A percentile compares a stretch with the other conserved stretches of the same genome.
Conservation (phyloP, 2,113 vertebrate genomes). For the Apodemus sylvaticus region DNA sequence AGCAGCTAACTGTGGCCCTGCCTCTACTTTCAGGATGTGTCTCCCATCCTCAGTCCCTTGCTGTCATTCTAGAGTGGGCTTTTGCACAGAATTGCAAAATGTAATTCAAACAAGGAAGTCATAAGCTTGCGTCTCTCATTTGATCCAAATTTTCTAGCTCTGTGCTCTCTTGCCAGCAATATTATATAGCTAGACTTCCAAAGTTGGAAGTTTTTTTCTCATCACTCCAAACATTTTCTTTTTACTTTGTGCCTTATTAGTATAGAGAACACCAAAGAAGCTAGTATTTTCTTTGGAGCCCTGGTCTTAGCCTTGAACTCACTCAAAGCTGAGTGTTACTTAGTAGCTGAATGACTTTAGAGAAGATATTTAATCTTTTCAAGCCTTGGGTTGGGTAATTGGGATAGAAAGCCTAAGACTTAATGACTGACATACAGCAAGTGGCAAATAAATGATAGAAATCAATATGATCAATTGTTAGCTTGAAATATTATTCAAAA, state of each 20-base stretch:
- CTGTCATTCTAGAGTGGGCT: background rate
- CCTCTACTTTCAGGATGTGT: background rate
- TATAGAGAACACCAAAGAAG: background rate
- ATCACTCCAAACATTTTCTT: background rate
- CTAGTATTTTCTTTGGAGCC: background rate
- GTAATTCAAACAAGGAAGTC: background rate
- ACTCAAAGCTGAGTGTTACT: background rate
- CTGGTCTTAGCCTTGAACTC: background rate
- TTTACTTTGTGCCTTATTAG: background rate
- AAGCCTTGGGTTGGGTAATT: constrained; percentile 3
- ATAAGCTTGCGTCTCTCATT: background rate
- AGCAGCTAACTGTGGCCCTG: background rate
- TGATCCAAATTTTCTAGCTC: background rate
- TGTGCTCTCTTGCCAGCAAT: background rate
- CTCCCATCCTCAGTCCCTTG: background rate
- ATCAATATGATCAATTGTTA: background rate
- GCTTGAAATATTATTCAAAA: constrained; percentile 28
- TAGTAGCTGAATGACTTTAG: background rate
- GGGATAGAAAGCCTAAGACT: background rate
- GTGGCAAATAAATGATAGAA: background rate
- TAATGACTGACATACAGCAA: constrained; percentile 4
- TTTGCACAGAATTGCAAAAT: background rate
- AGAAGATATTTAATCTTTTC: constrained; percentile 12
- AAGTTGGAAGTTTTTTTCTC: background rate
- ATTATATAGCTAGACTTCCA: background rate